Conservation (phyloP, 2,888 invertebrate species). For the Caenorhabditis angaria region DNA sequence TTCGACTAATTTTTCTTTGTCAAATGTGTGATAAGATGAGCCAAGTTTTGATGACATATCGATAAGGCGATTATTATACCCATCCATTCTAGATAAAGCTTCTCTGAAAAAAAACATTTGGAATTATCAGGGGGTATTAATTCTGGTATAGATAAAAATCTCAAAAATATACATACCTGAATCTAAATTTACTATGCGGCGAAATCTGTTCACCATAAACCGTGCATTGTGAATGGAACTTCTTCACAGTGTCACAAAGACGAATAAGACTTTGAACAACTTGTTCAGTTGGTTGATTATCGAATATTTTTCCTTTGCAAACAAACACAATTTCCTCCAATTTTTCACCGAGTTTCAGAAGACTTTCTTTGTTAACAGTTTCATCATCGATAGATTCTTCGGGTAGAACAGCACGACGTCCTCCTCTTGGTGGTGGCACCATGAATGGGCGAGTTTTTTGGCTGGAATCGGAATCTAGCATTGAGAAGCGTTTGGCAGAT, state of each 20-base stretch:
- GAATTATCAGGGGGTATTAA: not conserved
- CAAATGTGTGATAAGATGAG: not conserved
- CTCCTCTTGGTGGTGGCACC: constrained; percentile 25
- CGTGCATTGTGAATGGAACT: constrained; percentile 77
- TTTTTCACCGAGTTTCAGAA: not conserved
- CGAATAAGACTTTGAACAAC: not conserved
- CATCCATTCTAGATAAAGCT: constrained; percentile 7
- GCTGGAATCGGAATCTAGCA: constrained; percentile 28
- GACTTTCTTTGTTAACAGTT: constrained; percentile 27
- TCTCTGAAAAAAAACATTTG: constrained; percentile 67
- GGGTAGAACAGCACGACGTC: constrained; percentile 20
- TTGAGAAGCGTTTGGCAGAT: constrained; percentile 30
- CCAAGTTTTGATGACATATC: not conserved
- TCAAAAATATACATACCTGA: constrained; percentile 77
- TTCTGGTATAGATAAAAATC: not conserved
- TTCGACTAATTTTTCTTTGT: not conserved
- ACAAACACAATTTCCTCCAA: not conserved
- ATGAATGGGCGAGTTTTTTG: constrained; percentile 21
- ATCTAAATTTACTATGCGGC: constrained; percentile 87
- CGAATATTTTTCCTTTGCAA: not conserved
- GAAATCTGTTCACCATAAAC: constrained; percentile 85
- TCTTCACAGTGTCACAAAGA: not conserved
- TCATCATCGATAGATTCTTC: constrained; percentile 26
- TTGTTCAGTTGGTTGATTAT: not conserved
- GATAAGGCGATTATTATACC: not conserved